These are phyloP conservation scores for Gallinago nigripennis DNA, from an alignment of 2,797 vertebrate species.

Conservation along the genomic window DNA sequence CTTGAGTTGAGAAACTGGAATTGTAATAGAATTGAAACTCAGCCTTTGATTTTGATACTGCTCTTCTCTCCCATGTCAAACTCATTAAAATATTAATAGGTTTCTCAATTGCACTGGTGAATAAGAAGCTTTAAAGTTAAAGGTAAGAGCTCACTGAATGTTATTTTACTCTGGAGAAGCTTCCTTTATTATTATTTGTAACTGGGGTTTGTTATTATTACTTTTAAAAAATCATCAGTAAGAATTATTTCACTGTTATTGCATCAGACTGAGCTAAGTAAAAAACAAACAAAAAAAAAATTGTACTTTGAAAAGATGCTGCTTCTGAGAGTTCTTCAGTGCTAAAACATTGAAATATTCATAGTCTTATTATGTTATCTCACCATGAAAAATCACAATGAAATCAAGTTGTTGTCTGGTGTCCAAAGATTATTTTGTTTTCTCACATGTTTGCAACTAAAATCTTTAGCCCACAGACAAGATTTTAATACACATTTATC, in stretches of 20 bases:
- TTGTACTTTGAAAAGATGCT: not conserved
- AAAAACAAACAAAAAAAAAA: not conserved
- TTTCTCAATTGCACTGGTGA: not conserved
- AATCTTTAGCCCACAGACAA: not conserved
- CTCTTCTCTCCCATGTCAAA: rapidly evolving
- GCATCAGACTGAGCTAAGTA: not conserved
- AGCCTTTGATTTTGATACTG: not conserved
- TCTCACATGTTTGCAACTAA: not conserved
- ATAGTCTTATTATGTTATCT: not conserved
- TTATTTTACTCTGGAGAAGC: not conserved
- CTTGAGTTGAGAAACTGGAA: not conserved
- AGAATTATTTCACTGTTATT: not conserved
- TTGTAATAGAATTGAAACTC: not conserved
- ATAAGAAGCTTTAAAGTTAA: not conserved
- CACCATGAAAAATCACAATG: not conserved
- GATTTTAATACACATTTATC: not conserved
- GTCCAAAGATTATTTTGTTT: not conserved
- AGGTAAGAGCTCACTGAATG: not conserved
- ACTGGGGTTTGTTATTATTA: not conserved
- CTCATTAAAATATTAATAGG: not conserved
- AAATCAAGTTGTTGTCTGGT: not conserved
- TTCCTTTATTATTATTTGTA: not conserved
- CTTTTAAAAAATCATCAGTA: not conserved
- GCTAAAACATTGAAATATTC: not conserved
- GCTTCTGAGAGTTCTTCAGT: not conserved